Base-by-base conservation (phyloP, 2,113 vertebrate genomes). In the Mionectes macconnelli region DNA sequence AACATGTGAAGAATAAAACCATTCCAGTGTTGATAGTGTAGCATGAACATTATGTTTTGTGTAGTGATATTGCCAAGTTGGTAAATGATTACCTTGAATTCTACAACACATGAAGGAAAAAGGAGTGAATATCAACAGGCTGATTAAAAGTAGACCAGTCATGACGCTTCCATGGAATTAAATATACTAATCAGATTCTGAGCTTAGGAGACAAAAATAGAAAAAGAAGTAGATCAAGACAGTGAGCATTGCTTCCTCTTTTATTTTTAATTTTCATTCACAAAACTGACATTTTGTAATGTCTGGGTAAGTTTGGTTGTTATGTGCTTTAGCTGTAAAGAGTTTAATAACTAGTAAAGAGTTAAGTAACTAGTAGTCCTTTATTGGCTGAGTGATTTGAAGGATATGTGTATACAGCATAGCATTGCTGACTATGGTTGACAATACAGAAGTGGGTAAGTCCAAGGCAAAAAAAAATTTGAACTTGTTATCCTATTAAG, bases 141-240 rank as follows among this genome's bases (percentile, higher is more conserved):
- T 93, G 87, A 96, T 98, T 98, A 98, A 94, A 96, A 60, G 75
- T 93, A 93, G 92, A 95, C 94, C 87, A 96, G 96, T 97, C 96
- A 87, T 96, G 75, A 96, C 93, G 94, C 92, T 97, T 97, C 97
- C 92, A 95, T 89, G 90, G 98, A 98, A 98, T 99, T 99, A 99
- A 96, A 96, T 62, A 93, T 81, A 96, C 94, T 99, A 99, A 99
- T 98, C 98, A 98, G 98, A 98, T 98, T 98, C 97, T 96, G 94
- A 97, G 98, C 96, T 99, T 99, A 98, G 96, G 72, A 93, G 97
- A 97, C 98, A 94, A 97, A 98, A 98, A 99, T 99, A 99, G 99
- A 97, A 98, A 98, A 97, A 98, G 96, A 98, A 98, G 96, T 98
- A 96, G 98, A 96, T 96, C 92, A 94, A 97, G 90, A 72, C 63